Percentiles rank a stretch among this genome's conserved stretches.
Evolutionary conservation across 1,140 invertebrate genomes (phyloP).

Genomic region (Teleogryllus occipitalis): DNA sequence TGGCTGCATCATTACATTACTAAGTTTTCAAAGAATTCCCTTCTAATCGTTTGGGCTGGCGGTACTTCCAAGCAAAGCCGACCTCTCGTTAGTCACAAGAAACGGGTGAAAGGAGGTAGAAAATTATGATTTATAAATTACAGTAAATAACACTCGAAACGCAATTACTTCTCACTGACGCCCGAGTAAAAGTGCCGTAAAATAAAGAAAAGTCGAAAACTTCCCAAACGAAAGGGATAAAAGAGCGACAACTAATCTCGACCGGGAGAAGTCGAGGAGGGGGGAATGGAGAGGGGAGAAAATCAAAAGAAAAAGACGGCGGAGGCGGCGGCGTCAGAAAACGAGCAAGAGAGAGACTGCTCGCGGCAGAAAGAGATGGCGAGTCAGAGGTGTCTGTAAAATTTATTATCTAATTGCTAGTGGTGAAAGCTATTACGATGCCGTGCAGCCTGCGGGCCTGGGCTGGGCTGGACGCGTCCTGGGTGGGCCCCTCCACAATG

Average conservation of each 20-base stretch:
- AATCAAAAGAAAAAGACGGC: slow-evolving; percentile 1
- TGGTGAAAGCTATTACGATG: slow-evolving; percentile 24
- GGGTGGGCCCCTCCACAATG: slow-evolving; percentile 16
- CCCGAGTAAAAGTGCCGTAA: neutral
- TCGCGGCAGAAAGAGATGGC: neutral
- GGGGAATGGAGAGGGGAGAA: neutral
- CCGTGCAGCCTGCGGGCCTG: slow-evolving; percentile 6
- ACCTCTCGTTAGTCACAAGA: no score
- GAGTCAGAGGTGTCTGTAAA: slow-evolving; percentile 20
- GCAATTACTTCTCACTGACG: neutral
- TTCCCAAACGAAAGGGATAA: neutral
- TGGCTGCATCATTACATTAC: no score
- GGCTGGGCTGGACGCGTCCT: slow-evolving; percentile 7
- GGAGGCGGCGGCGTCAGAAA: neutral
- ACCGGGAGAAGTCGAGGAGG: neutral
- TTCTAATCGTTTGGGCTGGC: no score
- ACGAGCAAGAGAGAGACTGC: slow-evolving; percentile 10
- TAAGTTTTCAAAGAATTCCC: no score
- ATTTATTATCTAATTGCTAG: slow-evolving; percentile 26
- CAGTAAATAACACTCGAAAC: neutral
- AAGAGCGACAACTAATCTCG: neutral
- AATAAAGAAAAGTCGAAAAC: neutral
- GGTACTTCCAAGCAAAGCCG: no score
- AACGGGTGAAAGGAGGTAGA: no score
- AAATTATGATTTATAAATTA: neutral